Evolutionary conservation across 2,797 vertebrate species (phyloP).

Genomic region (Oreonectes daqikongensis): DNA sequence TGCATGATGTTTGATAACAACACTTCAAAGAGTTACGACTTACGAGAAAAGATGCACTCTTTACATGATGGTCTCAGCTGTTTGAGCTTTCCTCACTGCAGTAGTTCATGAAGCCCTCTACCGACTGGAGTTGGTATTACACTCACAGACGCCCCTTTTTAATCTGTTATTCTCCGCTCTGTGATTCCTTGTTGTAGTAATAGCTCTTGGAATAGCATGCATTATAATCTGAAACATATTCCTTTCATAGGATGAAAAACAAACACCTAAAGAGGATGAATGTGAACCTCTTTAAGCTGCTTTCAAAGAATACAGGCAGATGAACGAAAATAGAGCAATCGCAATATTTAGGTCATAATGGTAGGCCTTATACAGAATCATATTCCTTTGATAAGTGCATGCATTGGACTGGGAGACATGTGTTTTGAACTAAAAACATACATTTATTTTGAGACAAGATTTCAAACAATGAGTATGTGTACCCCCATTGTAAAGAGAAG

Average conservation of each 20-base stretch:
- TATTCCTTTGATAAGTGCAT: conserved; percentile 17
- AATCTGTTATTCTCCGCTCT: conserved; percentile 12
- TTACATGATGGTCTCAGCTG: conserved; percentile 26
- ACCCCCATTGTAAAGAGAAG: background rate
- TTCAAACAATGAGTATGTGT: no score
- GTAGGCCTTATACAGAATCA: conserved; percentile 30
- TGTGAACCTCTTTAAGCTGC: conserved; percentile 50
- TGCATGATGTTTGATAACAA: background rate
- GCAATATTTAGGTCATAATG: conserved; percentile 57
- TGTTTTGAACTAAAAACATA: background rate
- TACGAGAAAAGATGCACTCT: background rate
- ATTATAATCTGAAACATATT: conserved; percentile 59
- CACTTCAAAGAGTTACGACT: background rate
- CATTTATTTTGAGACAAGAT: no score
- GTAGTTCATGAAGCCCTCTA: conserved; percentile 84
- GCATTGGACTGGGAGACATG: background rate
- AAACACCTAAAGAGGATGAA: conserved; percentile 53
- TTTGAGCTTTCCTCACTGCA: conserved; percentile 37
- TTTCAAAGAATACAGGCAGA: conserved; percentile 39
- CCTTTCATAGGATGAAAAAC: conserved; percentile 54
- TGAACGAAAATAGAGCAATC: conserved; percentile 8
- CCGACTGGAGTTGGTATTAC: conserved; percentile 72
- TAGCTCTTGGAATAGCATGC: conserved; percentile 47
- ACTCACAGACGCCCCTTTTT: background rate
- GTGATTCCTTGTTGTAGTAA: conserved; percentile 30